Evolutionary conservation across 1,140 invertebrate species (phyloP).

Genomic region (Microplitis demolitor): DNA sequence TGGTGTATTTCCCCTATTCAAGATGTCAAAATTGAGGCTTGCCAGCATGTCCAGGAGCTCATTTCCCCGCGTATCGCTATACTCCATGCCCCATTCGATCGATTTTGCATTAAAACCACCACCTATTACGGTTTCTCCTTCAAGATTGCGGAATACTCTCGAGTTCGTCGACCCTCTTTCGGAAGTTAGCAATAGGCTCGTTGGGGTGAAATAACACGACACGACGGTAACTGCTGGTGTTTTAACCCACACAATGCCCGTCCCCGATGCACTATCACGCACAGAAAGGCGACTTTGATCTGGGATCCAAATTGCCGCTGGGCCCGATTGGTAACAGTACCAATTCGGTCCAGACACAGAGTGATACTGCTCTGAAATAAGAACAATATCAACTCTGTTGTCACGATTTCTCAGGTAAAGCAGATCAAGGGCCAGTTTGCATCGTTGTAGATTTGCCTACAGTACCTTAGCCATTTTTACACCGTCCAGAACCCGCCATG

Average conservation of each 20-base stretch:
- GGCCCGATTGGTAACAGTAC: background rate
- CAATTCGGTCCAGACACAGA: background rate
- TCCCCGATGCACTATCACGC: conserved; percentile 16
- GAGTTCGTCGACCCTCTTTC: background rate
- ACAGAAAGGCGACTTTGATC: background rate
- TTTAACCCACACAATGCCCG: conserved; percentile 27
- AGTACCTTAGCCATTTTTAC: background rate
- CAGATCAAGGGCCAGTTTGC: background rate
- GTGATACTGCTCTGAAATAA: background rate
- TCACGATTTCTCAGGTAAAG: background rate
- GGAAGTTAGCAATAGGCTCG: too few relatives aligned
- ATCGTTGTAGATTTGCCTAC: background rate
- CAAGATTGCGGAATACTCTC: background rate
- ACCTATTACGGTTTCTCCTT: background rate
- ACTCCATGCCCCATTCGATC: background rate
- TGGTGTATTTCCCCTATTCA: background rate
- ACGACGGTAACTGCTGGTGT: background rate
- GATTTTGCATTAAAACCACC: too few relatives aligned
- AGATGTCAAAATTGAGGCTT: background rate
- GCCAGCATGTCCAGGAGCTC: background rate
- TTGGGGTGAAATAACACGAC: too few relatives aligned
- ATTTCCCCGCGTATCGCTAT: background rate
- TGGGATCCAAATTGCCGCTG: background rate
- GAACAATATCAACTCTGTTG: background rate
- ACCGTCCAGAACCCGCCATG: background rate